phyloP scores from a whole-genome alignment of 92 coral and sea anemone species.

The Bergia sp. region DNA sequence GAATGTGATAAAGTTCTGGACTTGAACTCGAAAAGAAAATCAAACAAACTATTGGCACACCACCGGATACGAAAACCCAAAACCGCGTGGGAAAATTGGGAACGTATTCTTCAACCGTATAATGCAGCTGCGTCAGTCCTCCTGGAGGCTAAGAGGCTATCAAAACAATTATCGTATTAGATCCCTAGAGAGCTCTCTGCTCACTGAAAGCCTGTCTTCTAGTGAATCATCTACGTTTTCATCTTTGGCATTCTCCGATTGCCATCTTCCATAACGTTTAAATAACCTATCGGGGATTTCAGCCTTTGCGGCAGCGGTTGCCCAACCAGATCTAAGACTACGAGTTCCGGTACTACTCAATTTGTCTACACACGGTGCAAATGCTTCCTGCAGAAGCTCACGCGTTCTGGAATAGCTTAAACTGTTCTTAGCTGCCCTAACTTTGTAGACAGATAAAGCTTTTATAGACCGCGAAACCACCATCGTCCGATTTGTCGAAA shows the following conservation, averaged over 20 bases:
- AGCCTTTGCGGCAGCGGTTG: background rate
- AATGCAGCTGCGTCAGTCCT: background rate
- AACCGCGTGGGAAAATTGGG: background rate
- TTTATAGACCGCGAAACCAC: constrained; percentile 2
- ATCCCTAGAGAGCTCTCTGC: constrained; percentile 33
- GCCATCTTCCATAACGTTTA: constrained; percentile 42
- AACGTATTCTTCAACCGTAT: background rate
- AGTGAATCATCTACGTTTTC: constrained; percentile 46
- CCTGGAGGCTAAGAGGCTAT: background rate
- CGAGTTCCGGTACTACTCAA: constrained; percentile 11
- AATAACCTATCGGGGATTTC: background rate
- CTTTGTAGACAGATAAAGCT: background rate
- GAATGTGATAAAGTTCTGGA: background rate
- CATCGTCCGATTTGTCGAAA: constrained; percentile 16
- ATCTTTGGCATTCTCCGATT: constrained; percentile 39
- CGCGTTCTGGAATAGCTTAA: background rate
- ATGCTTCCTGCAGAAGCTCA: background rate
- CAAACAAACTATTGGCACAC: no score
- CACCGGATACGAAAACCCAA: background rate
- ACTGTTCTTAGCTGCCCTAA: background rate
- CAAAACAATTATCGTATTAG: background rate
- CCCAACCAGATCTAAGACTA: background rate
- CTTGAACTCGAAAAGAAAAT: background rate
- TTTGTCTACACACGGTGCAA: background rate
- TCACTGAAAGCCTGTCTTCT: constrained; percentile 30